Percentiles rank a stretch among this genome's conserved stretches.
These are phyloP conservation scores for Cecidostiba fungosa DNA, from an alignment of 2,888 invertebrate species.

Conservation along the genomic window DNA sequence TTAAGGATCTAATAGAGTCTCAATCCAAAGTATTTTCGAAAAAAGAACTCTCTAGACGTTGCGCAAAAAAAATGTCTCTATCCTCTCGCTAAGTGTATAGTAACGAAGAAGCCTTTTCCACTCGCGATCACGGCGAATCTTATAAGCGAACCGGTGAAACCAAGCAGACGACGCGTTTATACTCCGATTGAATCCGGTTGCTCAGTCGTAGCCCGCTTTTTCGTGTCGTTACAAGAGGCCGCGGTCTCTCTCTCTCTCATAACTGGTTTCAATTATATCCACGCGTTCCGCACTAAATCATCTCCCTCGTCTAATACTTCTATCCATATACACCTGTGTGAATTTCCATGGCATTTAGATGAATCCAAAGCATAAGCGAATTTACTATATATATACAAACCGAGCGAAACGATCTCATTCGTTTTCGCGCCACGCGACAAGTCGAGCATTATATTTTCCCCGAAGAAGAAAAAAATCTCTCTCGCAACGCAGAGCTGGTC, in stretches of 20 bases:
- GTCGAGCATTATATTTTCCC: not conserved
- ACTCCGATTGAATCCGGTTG: slow-evolving; percentile 65
- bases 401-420: not conserved
- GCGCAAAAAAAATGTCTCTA: slow-evolving; percentile 20
- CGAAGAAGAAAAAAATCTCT: not conserved
- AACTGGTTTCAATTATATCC: slow-evolving; percentile 67
- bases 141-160: slow-evolving; percentile 47
- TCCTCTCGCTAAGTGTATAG: slow-evolving; percentile 10
- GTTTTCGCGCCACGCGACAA: slow-evolving; percentile 8
- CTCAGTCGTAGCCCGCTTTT: slow-evolving; percentile 54
- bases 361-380: not conserved
- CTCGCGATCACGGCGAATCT: slow-evolving; percentile 48
- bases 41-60: not conserved
- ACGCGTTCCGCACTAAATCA: slow-evolving; percentile 64
- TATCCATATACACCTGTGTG: not conserved
- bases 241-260: slow-evolving; percentile 40
- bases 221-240: slow-evolving; percentile 57
- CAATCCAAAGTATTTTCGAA: no score
- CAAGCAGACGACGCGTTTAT: no score
- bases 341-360: not conserved
- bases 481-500: no score
- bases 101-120: slow-evolving; percentile 48
- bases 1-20: no score
- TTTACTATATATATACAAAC: no score
- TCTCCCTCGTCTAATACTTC: slow-evolving; percentile 44